Conservation (phyloP, 1,140 invertebrate genomes). For the Diploscapter pachys region DNA sequence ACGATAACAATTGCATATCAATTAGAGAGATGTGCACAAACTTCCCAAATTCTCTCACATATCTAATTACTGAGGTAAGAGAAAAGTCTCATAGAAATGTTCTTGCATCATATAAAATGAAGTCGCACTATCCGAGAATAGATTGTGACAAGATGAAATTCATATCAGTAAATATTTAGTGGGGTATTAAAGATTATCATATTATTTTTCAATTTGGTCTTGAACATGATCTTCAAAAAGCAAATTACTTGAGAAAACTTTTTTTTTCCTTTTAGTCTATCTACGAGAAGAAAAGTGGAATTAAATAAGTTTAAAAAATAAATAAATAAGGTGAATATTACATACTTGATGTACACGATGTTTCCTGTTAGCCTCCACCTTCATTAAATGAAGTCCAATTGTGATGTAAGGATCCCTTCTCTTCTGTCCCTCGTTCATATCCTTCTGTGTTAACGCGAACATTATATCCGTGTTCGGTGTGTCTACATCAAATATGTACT, state of each 20-base stretch:
- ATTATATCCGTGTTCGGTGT: slow-evolving; percentile 44
- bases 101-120: no score
- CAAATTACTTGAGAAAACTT: not conserved
- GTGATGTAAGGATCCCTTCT: slow-evolving; percentile 53
- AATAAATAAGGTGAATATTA: not conserved
- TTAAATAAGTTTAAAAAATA: not conserved
- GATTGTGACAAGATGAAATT: no score
- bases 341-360: slow-evolving; percentile 49
- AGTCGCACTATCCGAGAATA: no score
- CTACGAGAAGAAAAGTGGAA: not conserved
- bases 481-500: slow-evolving; percentile 27
- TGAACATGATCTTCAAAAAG: not conserved
- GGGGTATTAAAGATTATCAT: not conserved
- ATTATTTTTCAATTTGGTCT: not conserved
- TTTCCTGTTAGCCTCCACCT: slow-evolving; percentile 51
- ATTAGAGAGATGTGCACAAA: not conserved
- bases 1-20: not conserved
- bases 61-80: not conserved
- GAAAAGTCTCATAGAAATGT: no score
- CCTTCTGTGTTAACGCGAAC: slow-evolving; percentile 53
- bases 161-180: no score
- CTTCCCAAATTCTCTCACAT: not conserved
- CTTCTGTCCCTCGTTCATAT: slow-evolving; percentile 41
- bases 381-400: slow-evolving; percentile 57
- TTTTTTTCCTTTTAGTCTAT: not conserved